Conservation (phyloP, 2,113 vertebrate species). For the Chionomys nivalis region DNA sequence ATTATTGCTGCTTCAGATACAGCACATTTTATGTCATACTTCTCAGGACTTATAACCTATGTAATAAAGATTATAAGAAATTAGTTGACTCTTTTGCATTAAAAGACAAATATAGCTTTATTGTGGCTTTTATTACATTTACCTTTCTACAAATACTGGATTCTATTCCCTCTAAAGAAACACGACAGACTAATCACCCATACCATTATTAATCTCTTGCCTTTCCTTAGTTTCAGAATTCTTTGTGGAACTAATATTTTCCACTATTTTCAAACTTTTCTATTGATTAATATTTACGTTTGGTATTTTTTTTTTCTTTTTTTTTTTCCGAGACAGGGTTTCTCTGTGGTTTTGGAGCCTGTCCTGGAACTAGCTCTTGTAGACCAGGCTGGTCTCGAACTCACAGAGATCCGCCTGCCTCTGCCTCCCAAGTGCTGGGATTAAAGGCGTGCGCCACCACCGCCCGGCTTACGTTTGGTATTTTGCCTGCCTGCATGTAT, state of each 20-base stretch:
- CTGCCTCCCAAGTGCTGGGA: no score
- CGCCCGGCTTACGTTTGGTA: not conserved
- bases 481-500: not conserved
- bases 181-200: not conserved
- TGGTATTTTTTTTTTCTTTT: no score
- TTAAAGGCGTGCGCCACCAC: no score
- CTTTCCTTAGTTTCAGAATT: slow-evolving; percentile 25
- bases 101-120: slow-evolving; percentile 49
- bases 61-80: slow-evolving; percentile 74
- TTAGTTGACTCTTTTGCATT: slow-evolving; percentile 63
- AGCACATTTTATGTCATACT: slow-evolving; percentile 97
- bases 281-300: not conserved
- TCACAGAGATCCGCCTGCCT: no score
- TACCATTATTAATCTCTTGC: not conserved
- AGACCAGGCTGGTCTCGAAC: no score
- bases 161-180: not conserved
- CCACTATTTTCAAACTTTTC: not conserved
- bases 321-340: no score
- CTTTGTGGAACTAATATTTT: slow-evolving; percentile 6
- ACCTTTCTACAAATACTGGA: not conserved
- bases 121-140: not conserved
- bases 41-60: slow-evolving; percentile 96
- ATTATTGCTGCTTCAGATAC: slow-evolving; percentile 94
- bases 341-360: no score
- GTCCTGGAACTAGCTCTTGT: no score